Evolutionary conservation across 23 tunicate species (phyloP), one percentile per base, ranked within the genome.

Genomic region (Trididemnum nubilum): DNA sequence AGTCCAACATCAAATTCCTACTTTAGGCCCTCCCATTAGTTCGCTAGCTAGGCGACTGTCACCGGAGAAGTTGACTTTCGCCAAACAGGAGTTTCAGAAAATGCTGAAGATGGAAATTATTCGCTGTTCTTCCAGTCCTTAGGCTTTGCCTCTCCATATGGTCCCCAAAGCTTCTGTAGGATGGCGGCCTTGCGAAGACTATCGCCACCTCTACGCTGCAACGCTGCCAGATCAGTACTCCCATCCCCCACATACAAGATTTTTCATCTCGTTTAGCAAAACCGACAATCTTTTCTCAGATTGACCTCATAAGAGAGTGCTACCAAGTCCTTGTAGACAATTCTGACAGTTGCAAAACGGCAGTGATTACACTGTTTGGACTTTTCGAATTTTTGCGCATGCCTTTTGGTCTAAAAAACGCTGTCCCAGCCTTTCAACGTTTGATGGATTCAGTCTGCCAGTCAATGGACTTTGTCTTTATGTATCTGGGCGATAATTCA

Each of bases 231-330:
- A 74, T 25, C 59, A 66, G 65, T 74, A 74, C 39, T n/a, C 61
- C 67, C n/a, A 40, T 40, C 19, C 65, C 80, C 5, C 80, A 74
- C 32, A 74, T 74, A 4, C 80, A 74, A 4, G 67, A 74, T 40
- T 40, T 74, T 74, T 74, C 80, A 2, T 24, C 30, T 19, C 23
- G 80, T 25, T 28, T 74, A 37, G 27, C 67, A 18, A 66, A 34
- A 31, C n/a, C 65, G 4, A 37, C 12, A 28, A 7, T 37, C 7
- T 74, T 74, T 22, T 74, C 65, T 37, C 26, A 19, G 32, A 7
- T 74, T 37, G 65, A 38, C 7, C 32, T 74, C 7, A 34, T 37
- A 2, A 36, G 60, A 5, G 64, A 27, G 7, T 74, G 39, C 80
- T 29, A 37, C 24, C 80, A 74, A 64, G 60, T 37, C 2, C 64